Evolutionary conservation across 2,888 invertebrate species (phyloP).

Genomic region (Cosmia trapezina): DNA sequence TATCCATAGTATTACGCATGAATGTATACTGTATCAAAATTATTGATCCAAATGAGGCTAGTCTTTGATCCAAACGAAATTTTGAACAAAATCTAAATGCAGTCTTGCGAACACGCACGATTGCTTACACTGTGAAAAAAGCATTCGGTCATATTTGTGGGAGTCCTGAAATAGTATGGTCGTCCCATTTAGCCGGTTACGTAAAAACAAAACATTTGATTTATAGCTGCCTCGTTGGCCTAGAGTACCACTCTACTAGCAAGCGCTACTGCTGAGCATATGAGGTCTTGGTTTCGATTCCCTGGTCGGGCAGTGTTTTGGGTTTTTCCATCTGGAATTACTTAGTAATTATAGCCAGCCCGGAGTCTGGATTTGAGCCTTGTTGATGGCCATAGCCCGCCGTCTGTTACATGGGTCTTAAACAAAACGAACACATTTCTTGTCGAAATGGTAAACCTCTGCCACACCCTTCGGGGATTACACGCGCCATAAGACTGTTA

Average conservation of each 20-base stretch:
- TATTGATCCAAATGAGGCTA: background rate
- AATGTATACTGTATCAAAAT: background rate
- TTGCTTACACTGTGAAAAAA: slow-evolving; percentile 22
- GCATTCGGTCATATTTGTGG: slow-evolving; percentile 16
- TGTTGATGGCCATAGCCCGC: background rate
- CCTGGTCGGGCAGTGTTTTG: too few relatives aligned
- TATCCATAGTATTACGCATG: background rate
- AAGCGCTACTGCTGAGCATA: too few relatives aligned
- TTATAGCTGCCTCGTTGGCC: background rate
- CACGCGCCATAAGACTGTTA: too few relatives aligned
- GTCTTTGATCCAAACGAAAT: slow-evolving; percentile 25
- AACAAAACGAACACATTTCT: too few relatives aligned
- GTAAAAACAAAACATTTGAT: slow-evolving; percentile 32
- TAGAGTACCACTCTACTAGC: too few relatives aligned
- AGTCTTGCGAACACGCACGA: slow-evolving; percentile 14
- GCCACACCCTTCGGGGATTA: too few relatives aligned
- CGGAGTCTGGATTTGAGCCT: too few relatives aligned
- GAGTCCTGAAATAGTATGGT: slow-evolving; percentile 29
- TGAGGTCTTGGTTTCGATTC: too few relatives aligned
- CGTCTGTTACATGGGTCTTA: background rate
- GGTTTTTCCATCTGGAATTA: too few relatives aligned
- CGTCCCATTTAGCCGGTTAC: slow-evolving; percentile 38
- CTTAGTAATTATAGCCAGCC: background rate
- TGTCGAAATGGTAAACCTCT: background rate
- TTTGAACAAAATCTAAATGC: slow-evolving; percentile 13